Evolutionary conservation across 2,888 invertebrate genomes (phyloP).

Genomic region (Pediacus dermestoides): DNA sequence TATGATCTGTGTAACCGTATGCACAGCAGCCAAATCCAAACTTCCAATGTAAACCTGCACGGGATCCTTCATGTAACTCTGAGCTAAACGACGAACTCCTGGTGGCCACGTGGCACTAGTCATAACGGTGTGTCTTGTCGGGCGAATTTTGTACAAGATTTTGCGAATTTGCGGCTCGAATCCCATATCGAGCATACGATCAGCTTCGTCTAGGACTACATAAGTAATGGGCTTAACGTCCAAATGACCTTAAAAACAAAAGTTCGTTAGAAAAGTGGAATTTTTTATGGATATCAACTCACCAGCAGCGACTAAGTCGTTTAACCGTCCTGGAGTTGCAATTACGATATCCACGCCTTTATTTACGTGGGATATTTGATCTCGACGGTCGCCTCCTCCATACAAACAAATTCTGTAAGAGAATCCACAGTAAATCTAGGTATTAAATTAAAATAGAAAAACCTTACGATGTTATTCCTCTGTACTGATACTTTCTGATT

Average conservation of each 20-base stretch:
- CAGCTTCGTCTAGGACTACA: constrained; percentile 89
- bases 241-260: constrained; percentile 53
- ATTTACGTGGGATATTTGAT: constrained; percentile 71
- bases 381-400: constrained; percentile 79
- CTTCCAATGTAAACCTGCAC: constrained; percentile 87
- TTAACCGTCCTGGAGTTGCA: constrained; percentile 90
- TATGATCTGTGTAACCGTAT: constrained; percentile 79
- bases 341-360: constrained; percentile 92
- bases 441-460: constrained; percentile 6
- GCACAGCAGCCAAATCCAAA: constrained; percentile 83
- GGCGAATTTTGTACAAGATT: constrained; percentile 73
- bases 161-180: constrained; percentile 86
- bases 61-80: constrained; percentile 84
- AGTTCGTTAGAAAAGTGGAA: background rate
- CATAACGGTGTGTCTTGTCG: constrained; percentile 93
- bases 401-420: constrained; percentile 75
- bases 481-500: constrained; percentile 83
- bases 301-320: constrained; percentile 75
- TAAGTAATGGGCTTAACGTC: constrained; percentile 78
- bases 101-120: constrained; percentile 95
- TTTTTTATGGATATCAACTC: constrained; percentile 11
- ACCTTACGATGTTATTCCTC: constrained; percentile 75
- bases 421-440: constrained; percentile 15
- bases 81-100: constrained; percentile 79
- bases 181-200: constrained; percentile 84